Evolutionary conservation across 2,113 vertebrate species (phyloP), one percentile per base, ranked within the genome.

Genomic region (Rissa tridactyla): DNA sequence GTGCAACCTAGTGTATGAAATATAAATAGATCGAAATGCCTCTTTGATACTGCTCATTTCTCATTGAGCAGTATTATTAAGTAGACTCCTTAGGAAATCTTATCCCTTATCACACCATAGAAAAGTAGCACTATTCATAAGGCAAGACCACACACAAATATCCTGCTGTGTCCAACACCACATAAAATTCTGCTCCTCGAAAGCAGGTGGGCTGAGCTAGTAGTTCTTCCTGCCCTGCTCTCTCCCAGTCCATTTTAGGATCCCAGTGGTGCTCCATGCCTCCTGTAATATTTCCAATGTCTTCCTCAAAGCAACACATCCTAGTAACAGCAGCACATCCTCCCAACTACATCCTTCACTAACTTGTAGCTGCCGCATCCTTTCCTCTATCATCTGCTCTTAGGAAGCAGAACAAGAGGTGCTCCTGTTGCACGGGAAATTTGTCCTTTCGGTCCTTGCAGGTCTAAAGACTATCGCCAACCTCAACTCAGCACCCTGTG

Each of bases 161-260:
- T 40, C 23, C 68, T 46, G 42, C 54, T 44, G 12, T 51, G 27
- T 15, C 52, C 46, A 34, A 15, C 2, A 15, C 40, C 38, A 78
- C 40, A 30, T 5, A 15, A 57, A 84, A 46, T 49, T 71, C 68
- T 57, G 26, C 49, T 90, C 15, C 60, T 81, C 25, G 9, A 40
- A 0, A 2, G 4, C 30, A 86, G 44, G 12, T 4, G 5, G 49
- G 25, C 15, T 61, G 40, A 84, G 30, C 27, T 32, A n/a, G 9
- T 13, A 36, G 32, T 44, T 71, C 17, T 62, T 77, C 25, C 29
- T 61, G 30, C 20, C 18, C 47, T 76, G 60, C 30, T 87, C 36
- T 13, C 18, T n/a, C 32, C 1, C 38, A 73, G 15, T 6, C 38
- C 14, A 27, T 69, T 54, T 68, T 26, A 54, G 29, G 72, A 70